Evolutionary conservation across 2,797 vertebrate species (phyloP).

Genomic region (Bradypodion pumilum): DNA sequence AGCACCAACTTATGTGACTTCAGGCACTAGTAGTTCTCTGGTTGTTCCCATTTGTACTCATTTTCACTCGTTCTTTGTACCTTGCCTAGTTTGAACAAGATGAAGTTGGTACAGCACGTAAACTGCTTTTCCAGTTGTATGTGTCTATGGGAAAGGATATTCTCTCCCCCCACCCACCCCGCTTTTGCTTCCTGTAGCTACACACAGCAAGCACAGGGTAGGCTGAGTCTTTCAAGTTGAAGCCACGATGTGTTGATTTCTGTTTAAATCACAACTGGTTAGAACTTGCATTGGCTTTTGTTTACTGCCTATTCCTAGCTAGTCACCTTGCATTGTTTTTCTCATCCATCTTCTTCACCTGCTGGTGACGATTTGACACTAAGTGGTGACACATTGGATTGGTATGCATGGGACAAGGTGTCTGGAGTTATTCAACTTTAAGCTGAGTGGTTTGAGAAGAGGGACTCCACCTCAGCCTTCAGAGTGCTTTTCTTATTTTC

Average conservation of each 20-base stretch:
- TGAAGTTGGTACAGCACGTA: not conserved
- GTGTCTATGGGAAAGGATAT: not conserved
- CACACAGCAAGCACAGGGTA: not conserved
- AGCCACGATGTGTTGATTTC: not conserved
- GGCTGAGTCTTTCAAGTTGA: not conserved
- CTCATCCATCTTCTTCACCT: slow-evolving; percentile 16
- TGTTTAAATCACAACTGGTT: not conserved
- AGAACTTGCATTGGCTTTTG: not conserved
- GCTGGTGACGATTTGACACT: not conserved
- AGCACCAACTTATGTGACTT: not conserved
- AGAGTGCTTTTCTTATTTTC: slow-evolving; percentile 3
- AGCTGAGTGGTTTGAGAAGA: slow-evolving; percentile 1
- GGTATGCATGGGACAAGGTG: slow-evolving; percentile 49
- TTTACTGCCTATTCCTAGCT: not conserved
- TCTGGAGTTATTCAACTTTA: slow-evolving; percentile 22
- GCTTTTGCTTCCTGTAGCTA: not conserved
- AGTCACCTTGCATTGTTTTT: not conserved
- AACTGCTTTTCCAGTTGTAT: not conserved
- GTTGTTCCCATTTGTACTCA: not conserved
- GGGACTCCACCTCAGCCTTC: slow-evolving; percentile 16
- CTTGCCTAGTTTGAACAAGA: not conserved
- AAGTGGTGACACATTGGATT: slow-evolving; percentile 24
- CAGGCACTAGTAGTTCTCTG: not conserved
- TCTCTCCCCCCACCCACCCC: not conserved
- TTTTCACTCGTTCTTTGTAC: not conserved